A percentile compares a stretch with the other conserved stretches of the same genome.
phyloP scores from a whole-genome alignment of 1,140 invertebrate species.

The Scaptomyza montana region DNA sequence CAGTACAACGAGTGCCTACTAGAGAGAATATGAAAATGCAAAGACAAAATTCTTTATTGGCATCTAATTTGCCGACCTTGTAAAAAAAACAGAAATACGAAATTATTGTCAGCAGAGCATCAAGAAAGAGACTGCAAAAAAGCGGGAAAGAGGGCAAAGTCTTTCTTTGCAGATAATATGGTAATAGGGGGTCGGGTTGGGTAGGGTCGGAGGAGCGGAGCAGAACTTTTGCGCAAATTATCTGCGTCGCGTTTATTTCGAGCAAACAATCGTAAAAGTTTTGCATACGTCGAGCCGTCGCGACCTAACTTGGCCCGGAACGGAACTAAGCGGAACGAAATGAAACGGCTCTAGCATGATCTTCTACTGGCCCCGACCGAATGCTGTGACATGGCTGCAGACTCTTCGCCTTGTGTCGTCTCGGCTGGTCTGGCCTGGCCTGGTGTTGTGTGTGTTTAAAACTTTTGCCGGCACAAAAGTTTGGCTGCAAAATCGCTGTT shows the following conservation, averaged over 20 bases:
- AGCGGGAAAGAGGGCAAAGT: background rate
- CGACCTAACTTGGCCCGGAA: slow-evolving; percentile 37
- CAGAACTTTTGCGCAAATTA: slow-evolving; percentile 76
- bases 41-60: background rate
- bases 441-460: slow-evolving; percentile 34
- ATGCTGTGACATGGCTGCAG: slow-evolving; percentile 32
- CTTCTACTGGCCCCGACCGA: slow-evolving; percentile 26
- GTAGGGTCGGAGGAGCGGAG: slow-evolving; percentile 10
- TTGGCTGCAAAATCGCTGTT: slow-evolving; percentile 54
- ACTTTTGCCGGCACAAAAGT: slow-evolving; percentile 65
- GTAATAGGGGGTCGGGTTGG: background rate
- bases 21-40: no score
- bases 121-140: background rate
- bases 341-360: slow-evolving; percentile 16
- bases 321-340: slow-evolving; percentile 13
- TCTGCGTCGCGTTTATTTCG: slow-evolving; percentile 80
- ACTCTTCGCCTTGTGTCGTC: background rate
- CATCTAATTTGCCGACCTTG: slow-evolving; percentile 5
- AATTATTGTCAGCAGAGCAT: background rate
- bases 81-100: background rate
- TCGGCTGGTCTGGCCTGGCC: background rate
- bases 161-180: background rate
- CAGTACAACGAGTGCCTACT: background rate
- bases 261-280: slow-evolving; percentile 80
- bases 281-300: slow-evolving; percentile 56